phyloP scores from a whole-genome alignment of 2,888 invertebrate genomes.

The Darwinula stevensoni region DNA sequence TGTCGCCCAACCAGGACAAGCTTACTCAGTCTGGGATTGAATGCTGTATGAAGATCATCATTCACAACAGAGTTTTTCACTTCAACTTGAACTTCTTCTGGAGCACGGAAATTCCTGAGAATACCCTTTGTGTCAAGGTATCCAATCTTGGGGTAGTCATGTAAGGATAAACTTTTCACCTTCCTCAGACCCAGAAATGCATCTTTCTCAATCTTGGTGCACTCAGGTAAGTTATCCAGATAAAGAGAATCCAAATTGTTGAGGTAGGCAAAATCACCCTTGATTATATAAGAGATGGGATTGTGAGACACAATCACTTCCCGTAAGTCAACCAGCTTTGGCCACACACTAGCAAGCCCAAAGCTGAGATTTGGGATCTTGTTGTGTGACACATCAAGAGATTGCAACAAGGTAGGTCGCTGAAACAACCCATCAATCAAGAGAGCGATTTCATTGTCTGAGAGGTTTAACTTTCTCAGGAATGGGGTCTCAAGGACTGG shows the following conservation, averaged over 20 bases:
- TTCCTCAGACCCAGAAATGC: conserved; percentile 33
- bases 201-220: conserved; percentile 46
- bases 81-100: conserved; percentile 51
- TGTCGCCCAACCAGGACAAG: conserved; percentile 42
- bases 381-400: conserved; percentile 44
- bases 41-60: conserved; percentile 17
- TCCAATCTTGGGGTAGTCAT: conserved; percentile 22
- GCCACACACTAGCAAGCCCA: conserved; percentile 32
- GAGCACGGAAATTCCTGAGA: conserved; percentile 35
- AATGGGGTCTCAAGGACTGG: conserved; percentile 41
- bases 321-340: conserved; percentile 35
- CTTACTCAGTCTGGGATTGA: conserved; percentile 42
- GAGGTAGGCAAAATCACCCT: conserved; percentile 41
- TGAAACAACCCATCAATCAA: conserved; percentile 37
- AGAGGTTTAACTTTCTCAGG: conserved; percentile 41
- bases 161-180: neutral
- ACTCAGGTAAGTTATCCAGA: conserved; percentile 31
- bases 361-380: conserved; percentile 15
- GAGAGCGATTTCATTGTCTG: conserved; percentile 34
- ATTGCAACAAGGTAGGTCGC: conserved; percentile 43
- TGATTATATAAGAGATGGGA: conserved; percentile 40
- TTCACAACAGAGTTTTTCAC: conserved; percentile 47
- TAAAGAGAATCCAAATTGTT: conserved; percentile 27
- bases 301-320: conserved; percentile 50
- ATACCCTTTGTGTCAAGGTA: conserved; percentile 43